Percentiles rank a stretch among this genome's conserved stretches.
Conservation (phyloP, 2,888 invertebrate genomes). For the Agrotis exclamationis region DNA sequence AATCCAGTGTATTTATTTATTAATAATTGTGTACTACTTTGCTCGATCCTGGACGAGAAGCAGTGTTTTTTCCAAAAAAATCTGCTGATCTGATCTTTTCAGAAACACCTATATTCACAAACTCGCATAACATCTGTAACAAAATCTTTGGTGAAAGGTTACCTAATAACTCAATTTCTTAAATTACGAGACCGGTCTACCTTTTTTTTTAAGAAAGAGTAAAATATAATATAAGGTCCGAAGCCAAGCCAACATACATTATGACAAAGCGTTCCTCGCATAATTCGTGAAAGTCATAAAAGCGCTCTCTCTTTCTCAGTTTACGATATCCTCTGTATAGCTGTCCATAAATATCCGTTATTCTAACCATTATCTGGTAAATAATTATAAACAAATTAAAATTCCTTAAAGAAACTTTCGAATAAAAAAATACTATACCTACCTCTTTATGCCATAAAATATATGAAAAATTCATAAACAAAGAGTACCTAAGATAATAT, state of each 20-base stretch:
- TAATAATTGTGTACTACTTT: too few relatives aligned
- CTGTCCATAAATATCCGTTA: constrained; percentile 46
- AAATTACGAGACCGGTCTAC: too few relatives aligned
- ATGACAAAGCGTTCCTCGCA: constrained; percentile 36
- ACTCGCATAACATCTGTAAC: neutral
- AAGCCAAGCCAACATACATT: constrained; percentile 4
- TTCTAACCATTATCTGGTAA: constrained; percentile 30
- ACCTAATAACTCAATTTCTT: neutral
- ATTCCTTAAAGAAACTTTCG: constrained; percentile 65
- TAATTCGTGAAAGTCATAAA: constrained; percentile 59
- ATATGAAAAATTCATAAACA: constrained; percentile 71
- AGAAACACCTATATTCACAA: constrained; percentile 4
- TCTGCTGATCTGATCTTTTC: too few relatives aligned
- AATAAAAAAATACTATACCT: constrained; percentile 56
- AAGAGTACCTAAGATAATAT: constrained; percentile 77
- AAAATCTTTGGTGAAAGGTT: too few relatives aligned
- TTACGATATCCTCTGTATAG: constrained; percentile 51
- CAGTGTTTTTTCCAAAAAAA: neutral
- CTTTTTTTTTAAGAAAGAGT: too few relatives aligned
- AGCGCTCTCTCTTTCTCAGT: constrained; percentile 55
- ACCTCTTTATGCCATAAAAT: neutral
- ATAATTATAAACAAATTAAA: constrained; percentile 56
- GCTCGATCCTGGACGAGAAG: too few relatives aligned
- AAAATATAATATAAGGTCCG: too few relatives aligned
- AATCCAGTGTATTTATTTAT: neutral